Conservation (phyloP, 2,797 vertebrate genomes). For the Poeciliopsis infans region DNA sequence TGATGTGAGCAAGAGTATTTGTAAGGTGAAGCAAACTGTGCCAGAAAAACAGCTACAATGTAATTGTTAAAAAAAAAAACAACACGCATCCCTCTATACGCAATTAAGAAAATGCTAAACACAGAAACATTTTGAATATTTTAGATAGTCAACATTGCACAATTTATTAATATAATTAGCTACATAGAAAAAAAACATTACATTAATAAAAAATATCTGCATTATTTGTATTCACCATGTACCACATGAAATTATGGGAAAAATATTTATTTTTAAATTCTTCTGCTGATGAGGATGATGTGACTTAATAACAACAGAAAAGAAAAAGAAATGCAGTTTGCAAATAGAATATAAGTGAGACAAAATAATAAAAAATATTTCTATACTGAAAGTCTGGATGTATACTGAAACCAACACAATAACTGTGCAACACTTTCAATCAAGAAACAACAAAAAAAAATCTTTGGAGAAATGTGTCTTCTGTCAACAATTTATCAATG, state of each 20-base stretch:
- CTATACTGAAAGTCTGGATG: neutral
- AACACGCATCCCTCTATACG: neutral
- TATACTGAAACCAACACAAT: neutral
- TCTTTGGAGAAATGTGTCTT: neutral
- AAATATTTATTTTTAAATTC: too few species aligned
- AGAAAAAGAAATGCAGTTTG: neutral
- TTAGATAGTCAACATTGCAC: neutral
- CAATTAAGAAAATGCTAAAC: neutral
- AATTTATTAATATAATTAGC: neutral
- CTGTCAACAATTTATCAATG: neutral
- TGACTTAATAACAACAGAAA: neutral
- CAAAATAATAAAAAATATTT: neutral
- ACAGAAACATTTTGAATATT: neutral
- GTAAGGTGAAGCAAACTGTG: constrained; percentile 7
- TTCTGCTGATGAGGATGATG: neutral
- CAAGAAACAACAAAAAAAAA: neutral
- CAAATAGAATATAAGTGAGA: neutral
- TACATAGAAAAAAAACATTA: neutral
- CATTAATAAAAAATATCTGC: too few species aligned
- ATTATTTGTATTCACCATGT: neutral
- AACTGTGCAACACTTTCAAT: neutral
- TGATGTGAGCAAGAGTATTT: constrained; percentile 18
- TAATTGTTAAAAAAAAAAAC: neutral
- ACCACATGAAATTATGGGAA: neutral
- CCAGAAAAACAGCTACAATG: neutral